Conservation (phyloP, 2,113 vertebrate genomes). For the Rhizomys pruinosus region DNA sequence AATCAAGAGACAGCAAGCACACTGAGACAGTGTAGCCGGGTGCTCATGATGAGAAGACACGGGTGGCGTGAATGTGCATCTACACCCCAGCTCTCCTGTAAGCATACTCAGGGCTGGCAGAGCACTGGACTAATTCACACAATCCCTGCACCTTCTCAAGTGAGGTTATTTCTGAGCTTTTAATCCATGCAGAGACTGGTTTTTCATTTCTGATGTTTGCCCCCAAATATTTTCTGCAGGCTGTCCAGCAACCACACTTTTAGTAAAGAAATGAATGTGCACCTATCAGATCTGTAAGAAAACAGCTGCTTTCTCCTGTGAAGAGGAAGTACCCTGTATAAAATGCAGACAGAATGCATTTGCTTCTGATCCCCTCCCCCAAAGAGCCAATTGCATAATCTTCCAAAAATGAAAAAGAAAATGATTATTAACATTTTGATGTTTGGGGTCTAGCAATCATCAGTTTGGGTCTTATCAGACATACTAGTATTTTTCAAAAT, state of each 20-base stretch:
- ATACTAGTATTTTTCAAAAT: slow-evolving; percentile 31
- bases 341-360: neutral
- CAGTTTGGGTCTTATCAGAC: neutral
- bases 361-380: neutral
- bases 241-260: neutral
- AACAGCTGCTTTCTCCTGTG: neutral
- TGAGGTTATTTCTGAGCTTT: slow-evolving; percentile 61
- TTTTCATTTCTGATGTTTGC: neutral
- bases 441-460: slow-evolving; percentile 2
- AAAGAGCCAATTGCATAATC: neutral
- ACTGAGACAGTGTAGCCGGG: neutral
- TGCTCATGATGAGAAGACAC: neutral
- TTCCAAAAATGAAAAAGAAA: neutral
- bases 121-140: neutral
- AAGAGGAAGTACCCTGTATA: neutral
- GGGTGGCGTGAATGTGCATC: neutral
- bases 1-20: neutral
- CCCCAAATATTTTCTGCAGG: neutral
- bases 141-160: slow-evolving; percentile 41
- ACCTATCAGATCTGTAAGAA: neutral
- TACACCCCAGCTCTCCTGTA: neutral
- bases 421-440: neutral
- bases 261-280: neutral
- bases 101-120: neutral
- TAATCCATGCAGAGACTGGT: slow-evolving; percentile 37